A percentile compares a stretch with the other conserved stretches of the same genome.
Evolutionary conservation across 35 echinoderm and acorn worm species (phyloP).

Genomic region (Lytechinus variegatus): DNA sequence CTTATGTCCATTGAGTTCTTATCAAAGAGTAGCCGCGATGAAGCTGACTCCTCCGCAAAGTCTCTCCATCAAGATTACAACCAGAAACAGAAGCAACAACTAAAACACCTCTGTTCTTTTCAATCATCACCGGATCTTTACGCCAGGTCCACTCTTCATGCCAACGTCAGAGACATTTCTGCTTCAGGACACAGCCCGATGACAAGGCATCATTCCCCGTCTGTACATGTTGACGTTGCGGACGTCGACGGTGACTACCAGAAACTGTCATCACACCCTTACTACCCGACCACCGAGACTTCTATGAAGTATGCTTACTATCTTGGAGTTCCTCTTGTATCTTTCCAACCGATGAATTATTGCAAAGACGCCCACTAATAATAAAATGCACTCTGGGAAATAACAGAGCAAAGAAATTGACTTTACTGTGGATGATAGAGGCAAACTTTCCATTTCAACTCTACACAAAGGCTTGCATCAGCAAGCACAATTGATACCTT

Average conservation of each 20-base stretch:
- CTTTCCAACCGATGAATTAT: background rate
- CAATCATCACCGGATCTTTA: background rate
- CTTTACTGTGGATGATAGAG: no score
- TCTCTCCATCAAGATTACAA: background rate
- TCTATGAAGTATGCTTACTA: background rate
- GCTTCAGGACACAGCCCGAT: background rate
- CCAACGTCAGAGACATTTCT: background rate
- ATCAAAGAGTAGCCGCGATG: background rate
- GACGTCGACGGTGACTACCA: background rate
- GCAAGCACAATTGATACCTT: no score
- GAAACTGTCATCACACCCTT: background rate
- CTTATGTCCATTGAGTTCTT: slow-evolving; percentile 38
- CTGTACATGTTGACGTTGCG: background rate
- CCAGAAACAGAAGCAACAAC: background rate
- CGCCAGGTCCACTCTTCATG: background rate
- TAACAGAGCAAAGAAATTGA: background rate
- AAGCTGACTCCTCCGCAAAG: background rate
- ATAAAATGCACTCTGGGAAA: background rate
- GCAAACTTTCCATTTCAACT: no score
- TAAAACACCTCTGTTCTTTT: background rate
- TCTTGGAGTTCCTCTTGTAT: slow-evolving; percentile 21
- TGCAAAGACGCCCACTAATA: background rate
- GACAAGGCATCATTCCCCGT: background rate
- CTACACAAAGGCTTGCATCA: no score
- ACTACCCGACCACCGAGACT: background rate